Evolutionary conservation across 2,888 invertebrate genomes (phyloP).

Genomic region (Monoplex corrugatus): DNA sequence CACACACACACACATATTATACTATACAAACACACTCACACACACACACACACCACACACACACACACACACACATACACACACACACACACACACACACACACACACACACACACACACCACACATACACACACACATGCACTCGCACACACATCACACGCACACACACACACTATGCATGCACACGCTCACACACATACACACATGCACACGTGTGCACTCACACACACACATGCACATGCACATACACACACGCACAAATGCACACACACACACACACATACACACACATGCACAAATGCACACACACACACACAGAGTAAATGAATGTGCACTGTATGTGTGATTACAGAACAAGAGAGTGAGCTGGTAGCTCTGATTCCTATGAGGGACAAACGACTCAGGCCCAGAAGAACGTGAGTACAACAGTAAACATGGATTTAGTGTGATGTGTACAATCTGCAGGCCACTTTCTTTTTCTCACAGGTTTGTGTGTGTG

Average conservation of each 20-base stretch:
- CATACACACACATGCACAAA: neutral
- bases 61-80: constrained; percentile 7
- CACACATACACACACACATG: neutral
- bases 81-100: neutral
- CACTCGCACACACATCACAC: too few relatives aligned
- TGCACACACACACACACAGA: neutral
- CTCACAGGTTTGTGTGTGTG: neutral
- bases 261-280: neutral
- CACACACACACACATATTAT: constrained; percentile 8
- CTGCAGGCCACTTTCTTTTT: too few relatives aligned
- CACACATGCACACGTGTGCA: neutral
- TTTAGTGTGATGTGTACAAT: too few relatives aligned
- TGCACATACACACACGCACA: neutral
- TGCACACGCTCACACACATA: too few relatives aligned
- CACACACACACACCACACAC: constrained; percentile 11
- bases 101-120: constrained; percentile 22
- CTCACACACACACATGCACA: neutral
- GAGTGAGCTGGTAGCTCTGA: constrained; percentile 74
- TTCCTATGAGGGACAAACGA: constrained; percentile 75
- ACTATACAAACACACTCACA: constrained; percentile 11
- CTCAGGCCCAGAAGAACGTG: constrained; percentile 77
- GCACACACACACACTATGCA: neutral
- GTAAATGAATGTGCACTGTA: too few relatives aligned
- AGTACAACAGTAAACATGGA: too few relatives aligned
- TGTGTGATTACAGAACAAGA: constrained; percentile 67